A percentile compares a stretch with the other conserved stretches of the same genome.
Conservation (phyloP, 2,113 vertebrate species). For the Nanorana parkeri region DNA sequence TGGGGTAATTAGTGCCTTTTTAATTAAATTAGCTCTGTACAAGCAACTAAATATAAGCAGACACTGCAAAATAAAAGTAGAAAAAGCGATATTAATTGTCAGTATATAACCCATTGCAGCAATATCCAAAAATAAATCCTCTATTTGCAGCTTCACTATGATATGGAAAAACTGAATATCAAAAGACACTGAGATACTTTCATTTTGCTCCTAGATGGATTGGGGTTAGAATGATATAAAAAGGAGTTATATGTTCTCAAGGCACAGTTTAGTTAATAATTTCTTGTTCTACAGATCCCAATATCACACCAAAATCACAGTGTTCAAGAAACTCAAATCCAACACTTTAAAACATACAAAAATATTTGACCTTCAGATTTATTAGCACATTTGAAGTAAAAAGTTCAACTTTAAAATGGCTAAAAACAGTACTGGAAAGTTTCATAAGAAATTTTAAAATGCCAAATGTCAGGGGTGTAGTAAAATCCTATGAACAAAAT, state of each 20-base stretch:
- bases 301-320: background rate
- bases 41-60: background rate
- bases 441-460: too few relatives aligned
- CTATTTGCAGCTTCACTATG: constrained; percentile 6
- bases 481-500: too few relatives aligned
- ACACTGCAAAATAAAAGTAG: background rate
- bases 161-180: constrained; percentile 6
- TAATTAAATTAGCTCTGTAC: background rate
- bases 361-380: background rate
- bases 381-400: too few relatives aligned
- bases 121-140: constrained; percentile 38
- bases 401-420: too few relatives aligned
- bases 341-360: background rate
- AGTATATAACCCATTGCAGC: constrained; percentile 21
- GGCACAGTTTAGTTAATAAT: background rate
- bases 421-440: too few relatives aligned
- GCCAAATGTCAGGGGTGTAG: too few relatives aligned
- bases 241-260: background rate
- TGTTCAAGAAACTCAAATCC: background rate
- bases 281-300: background rate
- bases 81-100: background rate
- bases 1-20: background rate
- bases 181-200: constrained; percentile 16
- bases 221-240: constrained; percentile 24
- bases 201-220: constrained; percentile 18